Base-by-base conservation (phyloP, 1,140 invertebrate genomes). In the Brachionus paranguensis region DNA sequence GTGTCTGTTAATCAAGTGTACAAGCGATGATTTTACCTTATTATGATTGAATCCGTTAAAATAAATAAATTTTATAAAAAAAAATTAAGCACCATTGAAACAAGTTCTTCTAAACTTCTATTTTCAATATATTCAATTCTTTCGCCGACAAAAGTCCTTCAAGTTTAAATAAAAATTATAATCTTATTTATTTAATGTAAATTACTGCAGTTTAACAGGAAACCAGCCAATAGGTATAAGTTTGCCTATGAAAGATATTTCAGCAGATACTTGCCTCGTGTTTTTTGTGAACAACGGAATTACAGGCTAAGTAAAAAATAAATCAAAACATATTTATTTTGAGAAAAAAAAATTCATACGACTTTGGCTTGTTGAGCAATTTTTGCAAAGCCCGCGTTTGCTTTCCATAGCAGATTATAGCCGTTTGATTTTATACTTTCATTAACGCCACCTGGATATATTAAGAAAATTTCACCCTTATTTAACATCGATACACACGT, bases 361-460 rank as follows among this genome's bases (percentile, higher is more conserved):
- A 68, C 65, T 68, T 68, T 14, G 1, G 65, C 65, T 29, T 68
- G 29, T 68, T 68, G 65, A 33, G 65, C 65, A 33, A 68, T 4
- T 68, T 33, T 68, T 12, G 65, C 65, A 68, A 68, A 68, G n/a
- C 65, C 65, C 14, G 65, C 65, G 20, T 41, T 68, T 41, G 12
- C 24, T 68, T 68, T 68, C 65, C 65, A 89, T 88, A 88, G n/a
- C 97, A 97, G 1, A 96, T 93, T 85, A 99, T 97, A 0, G 94
- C 95, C 41, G 99, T 90, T 27, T 97, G 89, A 88, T 98, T 94
- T 14, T 95, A 96, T 37, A 94, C 92, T 85, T 93, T 93, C 17
- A 99, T 89, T 81, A 95, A 93, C 74, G 92, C 90, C 0, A 94
- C 92, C 88, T 97, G 98, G 3, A 93, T 93, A 87, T 95, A 93